phyloP scores from a whole-genome alignment of 1,140 invertebrate species.

The Chrysomallon squamiferum region DNA sequence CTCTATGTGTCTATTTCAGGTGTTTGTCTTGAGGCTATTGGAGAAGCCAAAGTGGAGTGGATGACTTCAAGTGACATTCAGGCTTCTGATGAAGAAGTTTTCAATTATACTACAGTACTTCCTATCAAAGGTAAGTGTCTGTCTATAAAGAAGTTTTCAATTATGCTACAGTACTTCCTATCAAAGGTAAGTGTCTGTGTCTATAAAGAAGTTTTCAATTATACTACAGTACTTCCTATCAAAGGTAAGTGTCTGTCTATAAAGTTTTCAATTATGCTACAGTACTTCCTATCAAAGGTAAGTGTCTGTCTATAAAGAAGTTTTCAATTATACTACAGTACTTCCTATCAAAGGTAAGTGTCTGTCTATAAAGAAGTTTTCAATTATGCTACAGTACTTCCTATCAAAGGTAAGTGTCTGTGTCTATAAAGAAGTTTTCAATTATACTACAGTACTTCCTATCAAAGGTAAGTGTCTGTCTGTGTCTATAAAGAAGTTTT shows the following conservation, averaged over 20 bases:
- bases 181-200: constrained; percentile 4
- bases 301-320: constrained; percentile 50
- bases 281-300: constrained; percentile 56
- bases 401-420: constrained; percentile 52
- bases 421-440: constrained; percentile 59
- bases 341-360: constrained; percentile 54
- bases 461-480: constrained; percentile 50
- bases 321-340: constrained; percentile 57
- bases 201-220: constrained; percentile 59
- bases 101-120: constrained; percentile 56
- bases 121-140: constrained; percentile 51
- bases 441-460: constrained; percentile 55
- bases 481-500: too few species aligned
- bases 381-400: constrained; percentile 55
- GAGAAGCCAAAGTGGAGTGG: constrained; percentile 58
- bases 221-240: constrained; percentile 51
- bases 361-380: constrained; percentile 58
- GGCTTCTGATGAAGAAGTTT: constrained; percentile 57
- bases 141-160: background rate
- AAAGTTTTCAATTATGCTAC: constrained; percentile 58
- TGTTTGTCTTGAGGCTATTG: constrained; percentile 57
- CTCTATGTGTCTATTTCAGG: constrained; percentile 42
- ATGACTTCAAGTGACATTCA: constrained; percentile 60
- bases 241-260: constrained; percentile 2
- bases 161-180: background rate